Evolutionary conservation across 2,888 invertebrate genomes (phyloP).

Genomic region (Dynastes grantii): DNA sequence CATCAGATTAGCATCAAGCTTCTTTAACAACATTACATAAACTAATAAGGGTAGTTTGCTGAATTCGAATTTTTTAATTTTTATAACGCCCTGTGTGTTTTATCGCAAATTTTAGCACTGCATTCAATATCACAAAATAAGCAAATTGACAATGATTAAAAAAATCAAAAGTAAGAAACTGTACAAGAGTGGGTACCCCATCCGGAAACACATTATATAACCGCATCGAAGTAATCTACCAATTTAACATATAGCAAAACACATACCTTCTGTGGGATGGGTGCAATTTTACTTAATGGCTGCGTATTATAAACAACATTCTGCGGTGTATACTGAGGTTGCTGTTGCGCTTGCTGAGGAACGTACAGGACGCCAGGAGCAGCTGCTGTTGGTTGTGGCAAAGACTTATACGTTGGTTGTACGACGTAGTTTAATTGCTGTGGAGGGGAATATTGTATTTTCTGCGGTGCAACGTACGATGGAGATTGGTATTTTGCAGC

Average conservation of each 20-base stretch:
- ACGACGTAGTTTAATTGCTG: conserved; percentile 50
- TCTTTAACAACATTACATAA: too few relatives aligned
- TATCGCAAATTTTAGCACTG: too few relatives aligned
- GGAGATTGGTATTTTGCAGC: conserved; percentile 37
- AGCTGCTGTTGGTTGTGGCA: conserved; percentile 26
- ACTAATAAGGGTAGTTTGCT: too few relatives aligned
- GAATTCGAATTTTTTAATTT: too few relatives aligned
- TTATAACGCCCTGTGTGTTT: too few relatives aligned
- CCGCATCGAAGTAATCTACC: neutral
- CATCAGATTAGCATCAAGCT: too few relatives aligned
- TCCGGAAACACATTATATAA: too few relatives aligned
- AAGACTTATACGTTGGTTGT: conserved; percentile 46
- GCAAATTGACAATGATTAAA: too few relatives aligned
- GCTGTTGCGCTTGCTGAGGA: conserved; percentile 54
- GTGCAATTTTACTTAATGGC: conserved; percentile 38
- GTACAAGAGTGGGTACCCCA: too few relatives aligned
- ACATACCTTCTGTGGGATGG: conserved; percentile 41
- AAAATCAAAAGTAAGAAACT: too few relatives aligned
- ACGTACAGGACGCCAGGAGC: conserved; percentile 50
- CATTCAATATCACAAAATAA: too few relatives aligned
- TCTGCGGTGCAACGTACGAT: conserved; percentile 32
- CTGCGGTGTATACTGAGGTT: conserved; percentile 53
- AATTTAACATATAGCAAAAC: neutral
- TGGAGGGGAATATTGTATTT: conserved; percentile 42
- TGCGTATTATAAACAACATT: conserved; percentile 52